Evolutionary conservation across 2,113 vertebrate species (phyloP), one percentile per base, ranked within the genome.

Genomic region (Ameiurus melas): DNA sequence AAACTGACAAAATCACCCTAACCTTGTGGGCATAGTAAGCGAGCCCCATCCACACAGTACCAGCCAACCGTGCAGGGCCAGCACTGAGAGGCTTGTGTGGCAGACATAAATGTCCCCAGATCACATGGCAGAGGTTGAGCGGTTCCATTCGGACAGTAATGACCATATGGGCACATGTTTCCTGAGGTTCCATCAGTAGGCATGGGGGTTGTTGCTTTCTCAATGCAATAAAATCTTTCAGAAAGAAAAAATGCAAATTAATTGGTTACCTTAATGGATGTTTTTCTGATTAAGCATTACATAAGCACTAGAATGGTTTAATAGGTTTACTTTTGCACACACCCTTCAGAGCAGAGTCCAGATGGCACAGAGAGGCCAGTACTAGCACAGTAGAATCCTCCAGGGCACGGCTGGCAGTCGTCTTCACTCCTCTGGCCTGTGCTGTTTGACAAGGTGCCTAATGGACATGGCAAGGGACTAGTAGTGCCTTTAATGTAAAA

Each of bases 11-110:
- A 7, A 89, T 89, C 62, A 53, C 5, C 90, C 96, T 94, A 89
- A 98, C 97, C 97, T 94, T 89, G 92, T 6, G 97, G 97, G 90
- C 98, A 99, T 0, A 94, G 94, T 80, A 87, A 92, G 16, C 96
- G 93, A 25, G 93, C 91, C 1, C 95, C 96, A 82, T 94, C 91
- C 33, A 94, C 89, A 93, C 98, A 99, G 92, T 93, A 96, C 84
- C 94, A 96, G 51, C 97, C 97, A 64, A 93, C 92, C 19, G 96
- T 93, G 91, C 98, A 99, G 13, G 93, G 22, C 79, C 93, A 92
- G 92, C 97, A 98, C 83, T 94, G 89, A 80, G 94, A 88, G 10
- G 94, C 95, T 0, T 90, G 94, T 89, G 91, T 92, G 5, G 91
- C 91, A 0, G 94, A 90, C 66, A 87, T 60, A 73, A 96, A 97